Evolutionary conservation across 2,888 invertebrate species (phyloP), one percentile per base, ranked within the genome.

Genomic region (Liodrosophila aerea): DNA sequence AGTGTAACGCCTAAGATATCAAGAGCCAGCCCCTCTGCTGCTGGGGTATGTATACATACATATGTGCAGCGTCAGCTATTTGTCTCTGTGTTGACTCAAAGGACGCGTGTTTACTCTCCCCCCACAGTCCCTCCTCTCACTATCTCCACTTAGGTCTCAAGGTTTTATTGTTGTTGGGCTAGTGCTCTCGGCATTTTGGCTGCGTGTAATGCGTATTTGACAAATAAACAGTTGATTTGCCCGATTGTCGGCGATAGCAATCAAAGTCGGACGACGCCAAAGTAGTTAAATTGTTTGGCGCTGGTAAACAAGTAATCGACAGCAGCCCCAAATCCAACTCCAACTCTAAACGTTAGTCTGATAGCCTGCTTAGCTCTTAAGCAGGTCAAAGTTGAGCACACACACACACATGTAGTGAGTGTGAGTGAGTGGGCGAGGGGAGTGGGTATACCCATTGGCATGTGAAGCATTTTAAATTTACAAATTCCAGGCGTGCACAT

Each of bases 221-320:
- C 81, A 82, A 82, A 82, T 85, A 82, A 82, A 82, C 81, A 85
- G 83, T 81, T 82, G 80, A 77, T 85, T 84, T 74, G 72, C 64
- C 66, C 64, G 52, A 51, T 34, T 4, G 41, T 52, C 63, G 53
- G 51, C 65, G 80, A 81, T 85, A 67, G 72, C 83, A 82, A 82
- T 85, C 81, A 78, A 85, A 76, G 69, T 64, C 53, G 50, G 49
- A 67, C 64, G 67, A 64, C 67, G 40, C 30, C 37, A 51, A 67
- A 85, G 73, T 78, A 82, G 73, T 85, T 83, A 82, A 82, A 80
- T 82, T 82, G 85, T 82, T 85, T 82, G 83, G 66, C 64, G 57
- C 76, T 78, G 71, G 83, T 80, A 82, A 85, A 82, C 80, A 82
- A 85, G 80, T 82, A 80, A 80, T 84, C 71, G 84, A 65, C 71